Percentiles rank a stretch among this genome's conserved stretches.
Conservation (phyloP, 2,797 vertebrate species). For the Argyrosomus regius region DNA sequence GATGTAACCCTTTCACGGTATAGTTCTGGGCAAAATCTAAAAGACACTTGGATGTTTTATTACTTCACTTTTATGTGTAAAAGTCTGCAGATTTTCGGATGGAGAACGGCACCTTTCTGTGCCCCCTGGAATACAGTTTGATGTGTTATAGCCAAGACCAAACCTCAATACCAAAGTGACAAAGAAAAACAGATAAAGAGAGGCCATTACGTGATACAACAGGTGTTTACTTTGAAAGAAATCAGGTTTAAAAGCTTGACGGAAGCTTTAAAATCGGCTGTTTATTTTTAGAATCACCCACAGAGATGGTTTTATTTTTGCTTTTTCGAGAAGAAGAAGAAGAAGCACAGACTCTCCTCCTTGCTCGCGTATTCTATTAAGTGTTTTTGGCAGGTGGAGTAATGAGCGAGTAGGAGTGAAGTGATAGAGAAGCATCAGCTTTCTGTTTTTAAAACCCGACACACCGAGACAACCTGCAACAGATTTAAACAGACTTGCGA, state of each 20-base stretch:
- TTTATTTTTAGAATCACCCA: conserved; percentile 65
- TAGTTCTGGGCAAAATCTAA: conserved; percentile 53
- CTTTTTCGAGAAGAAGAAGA: conserved; percentile 34
- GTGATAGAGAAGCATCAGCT: conserved; percentile 61
- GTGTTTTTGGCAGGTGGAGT: conserved; percentile 69
- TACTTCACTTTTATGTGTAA: conserved; percentile 63
- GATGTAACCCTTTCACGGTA: conserved; percentile 72
- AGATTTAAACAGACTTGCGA: conserved; percentile 63
- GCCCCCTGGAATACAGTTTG: conserved; percentile 32
- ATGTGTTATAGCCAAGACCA: conserved; percentile 63
- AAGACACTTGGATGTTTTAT: conserved; percentile 68
- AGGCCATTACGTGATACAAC: conserved; percentile 49
- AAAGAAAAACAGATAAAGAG: conserved; percentile 12
- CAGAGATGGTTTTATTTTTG: conserved; percentile 60
- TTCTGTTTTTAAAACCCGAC: conserved; percentile 51
- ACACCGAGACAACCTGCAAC: conserved; percentile 40
- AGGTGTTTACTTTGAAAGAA: conserved; percentile 43
- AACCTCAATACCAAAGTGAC: conserved; percentile 83
- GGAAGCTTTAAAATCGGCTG: conserved; percentile 50
- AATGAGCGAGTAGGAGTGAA: conserved; percentile 67
- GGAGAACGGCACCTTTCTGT: conserved; percentile 31
- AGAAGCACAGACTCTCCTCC: conserved; percentile 55
- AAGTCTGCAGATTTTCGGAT: conserved; percentile 52
- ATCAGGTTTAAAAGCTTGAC: conserved; percentile 28
- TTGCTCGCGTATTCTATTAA: conserved; percentile 53